Base-by-base conservation (phyloP, 2,797 vertebrate species). In the Toxotes lorentzi region DNA sequence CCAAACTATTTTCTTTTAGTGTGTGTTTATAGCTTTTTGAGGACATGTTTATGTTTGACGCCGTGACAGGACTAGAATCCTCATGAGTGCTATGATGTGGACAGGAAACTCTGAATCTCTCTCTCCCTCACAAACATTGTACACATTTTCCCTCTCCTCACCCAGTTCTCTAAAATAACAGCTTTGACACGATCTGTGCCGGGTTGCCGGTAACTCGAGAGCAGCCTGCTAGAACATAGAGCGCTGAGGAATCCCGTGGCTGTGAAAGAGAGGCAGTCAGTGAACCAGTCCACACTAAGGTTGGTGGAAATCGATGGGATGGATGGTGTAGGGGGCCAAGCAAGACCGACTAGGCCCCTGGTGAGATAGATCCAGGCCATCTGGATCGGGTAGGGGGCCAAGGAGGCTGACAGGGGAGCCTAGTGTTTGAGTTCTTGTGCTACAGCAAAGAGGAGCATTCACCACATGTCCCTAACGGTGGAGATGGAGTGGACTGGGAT, bases 131-230 rank as follows among this genome's bases (percentile, higher is more conserved):
- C 86, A 88, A 86, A 90, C 85, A 84, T 66, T 38, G 57, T 81
- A 73, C 83, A 82, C 86, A 85, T 84, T 91, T 89, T 79, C 78
- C 79, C 79, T 90, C 83, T 84, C 70, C 84, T 79, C 83, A 47
- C 83, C 73, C 76, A 59, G 75, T 59, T 82, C 83, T 87, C 86
- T 93, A 93, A 93, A 94, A 94, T 85, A 94, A 95, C 93, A 95
- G 82, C 82, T 87, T 86, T 82, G 88, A 93, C 93, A 94, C 85
- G 92, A 87, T 86, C 82, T 24, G 77, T 38, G 57, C 78, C 48
- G 67, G 66, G 83, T 70, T 84, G 72, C 78, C 17, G 24, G 93
- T 92, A 93, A 95, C 93, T 87, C 40, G 89, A 94, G 93, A 93
- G 81, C 50, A 38, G 81, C 62, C 76, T 24, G 77, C 82, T 72